A percentile compares a stretch with the other conserved stretches of the same genome.
These are phyloP conservation scores for Armadillidium nasatum DNA, from an alignment of 1,140 invertebrate species.

Conservation along the genomic window DNA sequence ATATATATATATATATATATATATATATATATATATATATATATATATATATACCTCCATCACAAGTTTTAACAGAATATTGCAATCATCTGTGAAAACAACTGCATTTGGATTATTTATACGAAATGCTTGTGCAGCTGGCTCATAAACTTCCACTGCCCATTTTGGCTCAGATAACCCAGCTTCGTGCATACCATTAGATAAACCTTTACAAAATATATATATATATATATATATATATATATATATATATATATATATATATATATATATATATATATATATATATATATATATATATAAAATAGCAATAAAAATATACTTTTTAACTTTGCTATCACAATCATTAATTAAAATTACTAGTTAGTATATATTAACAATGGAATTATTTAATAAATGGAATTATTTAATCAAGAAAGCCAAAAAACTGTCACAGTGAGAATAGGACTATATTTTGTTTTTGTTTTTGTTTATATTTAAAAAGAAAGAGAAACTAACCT, in stretches of 20 bases:
- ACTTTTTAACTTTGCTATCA: not conserved
- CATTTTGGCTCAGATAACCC: constrained; percentile 57
- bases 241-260: constrained; percentile 2
- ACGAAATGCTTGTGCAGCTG: constrained; percentile 72
- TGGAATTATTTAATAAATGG: no score
- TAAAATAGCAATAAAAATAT: not conserved
- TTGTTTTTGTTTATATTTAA: not conserved
- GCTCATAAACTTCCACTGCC: constrained; percentile 76
- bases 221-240: no score
- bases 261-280: constrained; percentile 12
- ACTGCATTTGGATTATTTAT: constrained; percentile 68
- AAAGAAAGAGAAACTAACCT: no score
- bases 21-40: not conserved
- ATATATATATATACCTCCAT: constrained; percentile 54
- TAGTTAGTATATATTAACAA: no score
- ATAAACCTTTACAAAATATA: constrained; percentile 47
- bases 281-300: constrained; percentile 46
- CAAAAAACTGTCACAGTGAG: not conserved
- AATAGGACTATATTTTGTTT: not conserved
- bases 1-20: not conserved
- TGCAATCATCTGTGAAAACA: constrained; percentile 79
- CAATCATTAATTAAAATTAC: no score
- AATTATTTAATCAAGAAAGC: no score
- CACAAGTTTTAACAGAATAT: constrained; percentile 62
- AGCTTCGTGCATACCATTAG: constrained; percentile 53